Conservation (phyloP, 2,888 invertebrate genomes). For the Dyspetes luteomarginatus region DNA sequence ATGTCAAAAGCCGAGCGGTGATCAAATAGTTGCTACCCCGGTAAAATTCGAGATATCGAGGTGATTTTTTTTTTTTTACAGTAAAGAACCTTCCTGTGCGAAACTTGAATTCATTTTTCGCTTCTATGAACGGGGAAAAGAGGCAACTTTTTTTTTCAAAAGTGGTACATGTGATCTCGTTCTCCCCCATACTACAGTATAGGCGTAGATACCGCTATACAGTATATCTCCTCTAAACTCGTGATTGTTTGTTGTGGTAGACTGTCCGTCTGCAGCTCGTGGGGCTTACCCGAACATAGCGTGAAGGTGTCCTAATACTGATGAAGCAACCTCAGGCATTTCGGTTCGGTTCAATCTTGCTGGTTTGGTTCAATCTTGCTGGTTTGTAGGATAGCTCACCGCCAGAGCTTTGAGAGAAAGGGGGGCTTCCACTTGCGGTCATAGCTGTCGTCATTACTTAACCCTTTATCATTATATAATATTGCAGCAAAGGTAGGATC, state of each 20-base stretch:
- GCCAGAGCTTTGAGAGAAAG: slow-evolving; percentile 32
- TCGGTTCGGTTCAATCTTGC: slow-evolving; percentile 42
- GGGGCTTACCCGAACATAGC: slow-evolving; percentile 12
- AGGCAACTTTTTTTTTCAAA: too few species aligned
- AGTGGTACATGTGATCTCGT: too few species aligned
- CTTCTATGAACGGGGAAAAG: too few species aligned
- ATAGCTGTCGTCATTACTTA: slow-evolving; percentile 41
- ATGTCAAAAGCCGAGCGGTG: too few species aligned
- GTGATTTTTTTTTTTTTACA: too few species aligned
- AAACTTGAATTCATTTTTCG: too few species aligned
- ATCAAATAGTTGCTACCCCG: too few species aligned
- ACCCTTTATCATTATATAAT: slow-evolving; percentile 42
- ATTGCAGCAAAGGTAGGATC: slow-evolving; percentile 38
- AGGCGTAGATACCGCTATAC: background rate
- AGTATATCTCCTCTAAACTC: background rate
- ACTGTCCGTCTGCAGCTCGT: slow-evolving; percentile 5
- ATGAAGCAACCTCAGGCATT: slow-evolving; percentile 59
- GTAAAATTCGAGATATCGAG: too few species aligned
- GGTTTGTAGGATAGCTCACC: slow-evolving; percentile 29
- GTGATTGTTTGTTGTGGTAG: slow-evolving; percentile 21
- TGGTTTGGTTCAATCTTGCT: slow-evolving; percentile 35
- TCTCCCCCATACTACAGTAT: too few species aligned
- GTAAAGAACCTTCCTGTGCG: too few species aligned
- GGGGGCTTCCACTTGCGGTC: slow-evolving; percentile 47
- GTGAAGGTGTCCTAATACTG: slow-evolving; percentile 43